phyloP scores from a whole-genome alignment of 2,113 vertebrate species.

The Carlito syrichta region DNA sequence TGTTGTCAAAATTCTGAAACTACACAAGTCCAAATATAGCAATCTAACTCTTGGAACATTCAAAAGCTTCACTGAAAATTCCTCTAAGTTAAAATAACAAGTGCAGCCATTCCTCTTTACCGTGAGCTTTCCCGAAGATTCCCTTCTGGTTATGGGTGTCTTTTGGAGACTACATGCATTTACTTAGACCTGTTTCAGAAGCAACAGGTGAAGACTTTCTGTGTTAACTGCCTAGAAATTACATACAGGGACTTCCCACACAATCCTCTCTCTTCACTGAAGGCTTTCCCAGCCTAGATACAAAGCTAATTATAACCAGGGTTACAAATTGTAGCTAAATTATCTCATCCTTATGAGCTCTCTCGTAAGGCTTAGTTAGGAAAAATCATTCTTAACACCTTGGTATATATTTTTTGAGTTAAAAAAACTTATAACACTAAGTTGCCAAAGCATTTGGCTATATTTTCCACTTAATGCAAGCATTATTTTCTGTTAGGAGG shows the following conservation, averaged over 20 bases:
- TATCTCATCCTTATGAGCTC: constrained; percentile 54
- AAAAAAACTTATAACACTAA: constrained; percentile 33
- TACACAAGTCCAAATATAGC: not conserved
- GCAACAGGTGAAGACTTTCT: constrained; percentile 72
- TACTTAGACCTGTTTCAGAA: constrained; percentile 25
- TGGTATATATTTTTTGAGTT: not conserved
- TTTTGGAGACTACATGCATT: not conserved
- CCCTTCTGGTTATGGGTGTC: not conserved
- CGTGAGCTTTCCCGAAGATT: not conserved
- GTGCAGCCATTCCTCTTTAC: not conserved
- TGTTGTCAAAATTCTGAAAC: constrained; percentile 53
- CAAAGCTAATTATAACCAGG: constrained; percentile 63
- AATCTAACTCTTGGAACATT: not conserved
- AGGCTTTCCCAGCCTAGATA: constrained; percentile 58
- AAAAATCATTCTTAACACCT: constrained; percentile 53
- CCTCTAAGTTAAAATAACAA: not conserved
- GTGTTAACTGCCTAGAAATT: constrained; percentile 48
- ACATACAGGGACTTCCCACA: not conserved
- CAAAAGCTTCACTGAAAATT: constrained; percentile 1
- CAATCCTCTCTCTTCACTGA: not conserved
- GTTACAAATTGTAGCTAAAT: constrained; percentile 68
- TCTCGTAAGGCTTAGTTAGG: constrained; percentile 49
- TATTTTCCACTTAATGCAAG: constrained; percentile 37
- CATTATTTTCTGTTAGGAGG: not conserved
- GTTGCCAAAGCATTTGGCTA: constrained; percentile 38